These are phyloP conservation scores for Neolamprologus caudopunctatus DNA, from an alignment of 2,113 vertebrate species.

Conservation along the genomic window DNA sequence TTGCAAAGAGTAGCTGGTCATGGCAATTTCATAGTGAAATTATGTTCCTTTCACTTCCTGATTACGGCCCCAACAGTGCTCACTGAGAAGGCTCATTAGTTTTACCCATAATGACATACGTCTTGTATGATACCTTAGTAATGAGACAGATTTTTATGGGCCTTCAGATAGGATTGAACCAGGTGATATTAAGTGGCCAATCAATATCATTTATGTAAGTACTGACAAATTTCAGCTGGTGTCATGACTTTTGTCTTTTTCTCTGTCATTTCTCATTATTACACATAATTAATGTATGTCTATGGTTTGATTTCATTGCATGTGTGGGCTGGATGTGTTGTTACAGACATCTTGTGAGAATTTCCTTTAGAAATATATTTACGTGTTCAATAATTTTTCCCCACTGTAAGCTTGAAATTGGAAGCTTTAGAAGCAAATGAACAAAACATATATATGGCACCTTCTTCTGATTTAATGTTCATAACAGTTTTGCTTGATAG, in stretches of 20 bases:
- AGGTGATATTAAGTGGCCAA: neutral
- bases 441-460: neutral
- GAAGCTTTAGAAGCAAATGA: neutral
- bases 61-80: neutral
- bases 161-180: neutral
- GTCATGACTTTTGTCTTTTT: neutral
- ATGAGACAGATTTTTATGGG: neutral
- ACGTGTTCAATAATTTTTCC: neutral
- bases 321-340: neutral
- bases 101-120: neutral
- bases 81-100: neutral
- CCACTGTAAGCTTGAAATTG: neutral
- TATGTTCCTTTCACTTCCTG: neutral
- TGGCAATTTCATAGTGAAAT: neutral
- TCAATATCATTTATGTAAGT: neutral
- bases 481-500: neutral
- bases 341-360: neutral
- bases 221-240: neutral
- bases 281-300: neutral
- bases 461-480: neutral
- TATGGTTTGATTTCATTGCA: neutral
- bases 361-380: neutral
- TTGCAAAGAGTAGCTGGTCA: neutral
- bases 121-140: neutral
- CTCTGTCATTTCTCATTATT: neutral